Evolutionary conservation across 2,797 vertebrate species (phyloP), one percentile per base, ranked within the genome.

Genomic region (Molossus molossus): DNA sequence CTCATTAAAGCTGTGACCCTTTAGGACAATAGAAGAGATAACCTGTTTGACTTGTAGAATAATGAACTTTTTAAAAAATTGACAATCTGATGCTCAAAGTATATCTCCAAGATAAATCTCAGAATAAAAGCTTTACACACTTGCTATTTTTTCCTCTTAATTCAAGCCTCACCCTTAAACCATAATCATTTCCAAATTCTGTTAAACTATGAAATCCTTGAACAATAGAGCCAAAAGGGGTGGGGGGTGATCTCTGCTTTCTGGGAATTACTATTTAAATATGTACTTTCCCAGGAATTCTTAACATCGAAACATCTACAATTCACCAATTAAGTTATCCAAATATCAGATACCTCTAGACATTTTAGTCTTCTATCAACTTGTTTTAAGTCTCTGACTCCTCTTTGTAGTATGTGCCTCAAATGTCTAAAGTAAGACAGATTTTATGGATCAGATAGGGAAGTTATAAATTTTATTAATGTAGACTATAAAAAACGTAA

Each of bases 211-310:
- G 53, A 75, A 14, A 88, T 3, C 5, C 62, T 55, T 81, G 9
- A 70, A 21, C 17, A 53, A 65, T 40, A 73, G 27, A 89, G 29
- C 10, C 45, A 40, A 5, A 45, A 45, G 6, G 0, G 2, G 23
- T 3, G 1, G 1, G 10, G 60, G 27, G 3, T 13, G 0, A 73
- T 62, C 23, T 69, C 25, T 73, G 4, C n/a, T 90, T 40, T 1
- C 75, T 86, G 20, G 37, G 6, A 90, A 77, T 85, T 64, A 57
- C 55, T 58, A n/a, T 64, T 53, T 25, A 90, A 67, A 93, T 89
- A 76, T 64, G 53, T n/a, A 69, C 6, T 27, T 75, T 83, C 25
- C 48, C 25, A 48, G 72, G 7, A 76, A 85, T 95, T 91, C 21
- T 90, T 79, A 33, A n/a, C 53, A 58, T 91, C 23, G 62, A 20